Evolutionary conservation across 2,888 invertebrate genomes (phyloP), one percentile per base, ranked within the genome.

Genomic region (Drosophila histrio): DNA sequence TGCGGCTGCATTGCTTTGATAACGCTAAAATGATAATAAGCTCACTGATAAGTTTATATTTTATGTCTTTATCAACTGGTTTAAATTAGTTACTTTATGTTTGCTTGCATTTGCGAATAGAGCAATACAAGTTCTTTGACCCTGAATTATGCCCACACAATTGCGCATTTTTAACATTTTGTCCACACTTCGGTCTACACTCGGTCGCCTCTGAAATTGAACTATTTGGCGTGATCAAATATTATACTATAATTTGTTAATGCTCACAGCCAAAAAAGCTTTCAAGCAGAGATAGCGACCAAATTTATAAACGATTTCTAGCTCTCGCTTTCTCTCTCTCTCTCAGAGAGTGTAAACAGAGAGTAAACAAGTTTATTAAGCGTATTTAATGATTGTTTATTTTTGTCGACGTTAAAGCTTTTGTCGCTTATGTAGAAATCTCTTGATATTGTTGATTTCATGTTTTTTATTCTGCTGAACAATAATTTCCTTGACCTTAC

Each of bases 21-120:
- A 63, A 2, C 82, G 77, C 84, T 83, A 15, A 0, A 59, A 44
- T 2, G 2, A 22, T n/a, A n/a, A n/a, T n/a, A n/a, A n/a, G n/a
- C n/a, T 6, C 3, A 3, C 2, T 24, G 26, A 64, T 70, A 36
- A 56, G 21, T 22, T 9, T 11, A 8, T 8, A 32, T 1, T 34
- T 15, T 13, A 15, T n/a, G n/a, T 13, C 1, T 7, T 54, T 26
- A 36, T 62, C 6, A 24, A 28, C 11, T 1, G 22, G 22, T 13
- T 15, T 11, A n/a, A 9, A 2, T 24, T 11, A 30, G 26, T 64
- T 24, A 73, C 76, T 7, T 58, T 50, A 13, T 30, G 46, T 13
- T 6, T 15, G 17, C 6, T 44, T 15, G 9, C 2, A 28, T 21
- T 38, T 17, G 30, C 28, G 15, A 21, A 21, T 11, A 44, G 15